Percentiles rank a stretch among this genome's conserved stretches.
Evolutionary conservation across 2,797 vertebrate species (phyloP).

Genomic region (Enteromius thamalakanensis): DNA sequence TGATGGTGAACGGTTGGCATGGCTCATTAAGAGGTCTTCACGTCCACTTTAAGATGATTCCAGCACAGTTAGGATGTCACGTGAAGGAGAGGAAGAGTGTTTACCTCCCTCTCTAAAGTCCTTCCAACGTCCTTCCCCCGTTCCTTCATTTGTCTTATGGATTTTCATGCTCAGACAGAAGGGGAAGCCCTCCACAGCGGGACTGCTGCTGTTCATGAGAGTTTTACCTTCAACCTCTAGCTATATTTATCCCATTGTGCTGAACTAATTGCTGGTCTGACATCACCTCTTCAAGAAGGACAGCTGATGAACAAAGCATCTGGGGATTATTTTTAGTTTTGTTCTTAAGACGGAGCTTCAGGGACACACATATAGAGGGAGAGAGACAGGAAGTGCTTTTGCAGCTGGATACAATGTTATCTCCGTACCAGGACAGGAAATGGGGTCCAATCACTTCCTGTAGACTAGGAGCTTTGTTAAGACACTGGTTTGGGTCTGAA

Average conservation of each 20-base stretch:
- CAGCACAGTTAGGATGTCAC: background rate
- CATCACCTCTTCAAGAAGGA: constrained; percentile 45
- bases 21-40: constrained; percentile 33
- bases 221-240: constrained; percentile 28
- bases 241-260: constrained; percentile 59
- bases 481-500: constrained; percentile 13
- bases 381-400: constrained; percentile 53
- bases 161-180: constrained; percentile 36
- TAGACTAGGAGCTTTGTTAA: constrained; percentile 26
- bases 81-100: constrained; percentile 2
- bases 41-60: constrained; percentile 18
- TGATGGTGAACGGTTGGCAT: background rate
- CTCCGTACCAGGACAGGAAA: constrained; percentile 53
- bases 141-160: constrained; percentile 48
- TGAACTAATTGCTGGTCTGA: constrained; percentile 53
- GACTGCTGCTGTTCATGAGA: constrained; percentile 21
- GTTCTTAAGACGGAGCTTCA: constrained; percentile 39
- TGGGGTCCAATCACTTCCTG: constrained; percentile 58
- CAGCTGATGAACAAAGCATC: constrained; percentile 53
- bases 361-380: constrained; percentile 40
- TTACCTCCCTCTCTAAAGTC: constrained; percentile 15
- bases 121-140: constrained; percentile 33
- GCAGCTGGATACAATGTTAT: constrained; percentile 54
- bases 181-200: constrained; percentile 39
- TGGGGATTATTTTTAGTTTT: constrained; percentile 52